Conservation (phyloP, 1,140 invertebrate species). For the Triops cancriformis region DNA sequence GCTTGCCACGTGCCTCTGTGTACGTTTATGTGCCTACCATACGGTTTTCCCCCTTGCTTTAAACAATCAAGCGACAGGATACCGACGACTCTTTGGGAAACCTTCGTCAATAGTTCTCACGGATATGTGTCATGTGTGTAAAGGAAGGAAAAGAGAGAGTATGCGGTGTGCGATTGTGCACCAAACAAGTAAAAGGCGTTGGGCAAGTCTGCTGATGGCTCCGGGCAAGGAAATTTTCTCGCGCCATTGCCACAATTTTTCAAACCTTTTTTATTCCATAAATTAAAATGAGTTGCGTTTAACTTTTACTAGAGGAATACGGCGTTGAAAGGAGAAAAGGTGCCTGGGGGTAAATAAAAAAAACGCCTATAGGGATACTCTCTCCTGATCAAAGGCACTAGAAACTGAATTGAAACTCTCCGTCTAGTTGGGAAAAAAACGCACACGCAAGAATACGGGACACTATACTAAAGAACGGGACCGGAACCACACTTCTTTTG, state of each 20-base stretch:
- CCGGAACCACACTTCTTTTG: neutral
- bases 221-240: conserved; percentile 1
- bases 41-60: neutral
- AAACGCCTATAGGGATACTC: no score
- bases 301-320: neutral
- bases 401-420: neutral
- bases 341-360: no score
- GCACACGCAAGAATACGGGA: neutral
- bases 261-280: neutral
- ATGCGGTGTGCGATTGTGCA: neutral
- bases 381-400: neutral
- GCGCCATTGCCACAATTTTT: neutral
- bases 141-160: conserved; percentile 6
- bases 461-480: neutral
- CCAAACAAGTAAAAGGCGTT: neutral
- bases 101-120: neutral
- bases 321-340: no score
- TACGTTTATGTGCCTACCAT: neutral
- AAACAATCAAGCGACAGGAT: neutral
- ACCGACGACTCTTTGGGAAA: neutral
- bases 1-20: neutral
- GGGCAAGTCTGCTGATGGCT: neutral
- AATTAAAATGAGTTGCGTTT: neutral
- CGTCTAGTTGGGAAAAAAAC: neutral
- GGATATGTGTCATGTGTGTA: neutral